Percentiles rank a stretch among this genome's conserved stretches.
phyloP scores from a whole-genome alignment of 2,888 invertebrate species.

The Acrocera orbiculus region DNA sequence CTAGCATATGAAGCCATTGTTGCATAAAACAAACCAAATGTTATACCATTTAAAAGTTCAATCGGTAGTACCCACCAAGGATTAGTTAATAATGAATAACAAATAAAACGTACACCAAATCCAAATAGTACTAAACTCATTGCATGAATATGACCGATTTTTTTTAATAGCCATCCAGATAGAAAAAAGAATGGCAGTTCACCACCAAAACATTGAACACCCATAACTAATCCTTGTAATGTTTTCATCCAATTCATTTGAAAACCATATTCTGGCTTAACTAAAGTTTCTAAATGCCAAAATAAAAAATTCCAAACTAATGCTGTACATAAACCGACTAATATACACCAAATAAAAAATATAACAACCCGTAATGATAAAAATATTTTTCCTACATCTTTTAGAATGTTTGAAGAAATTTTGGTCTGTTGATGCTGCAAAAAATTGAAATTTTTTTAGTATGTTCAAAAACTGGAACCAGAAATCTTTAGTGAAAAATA shows the following conservation, averaged over 20 bases:
- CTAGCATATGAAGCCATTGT: conserved; percentile 80
- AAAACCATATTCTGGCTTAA: conserved; percentile 30
- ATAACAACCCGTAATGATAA: conserved; percentile 47
- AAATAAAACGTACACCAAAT: conserved; percentile 61
- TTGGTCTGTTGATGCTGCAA: conserved; percentile 44
- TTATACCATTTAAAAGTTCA: conserved; percentile 73
- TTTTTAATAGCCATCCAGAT: conserved; percentile 57
- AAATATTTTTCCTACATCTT: conserved; percentile 50
- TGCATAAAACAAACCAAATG: conserved; percentile 74
- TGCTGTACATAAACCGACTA: conserved; percentile 68
- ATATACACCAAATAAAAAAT: conserved; percentile 64
- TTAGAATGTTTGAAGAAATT: conserved; percentile 45
- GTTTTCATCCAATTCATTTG: conserved; percentile 46
- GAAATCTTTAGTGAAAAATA: no score
- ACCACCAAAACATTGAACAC: conserved; percentile 65
- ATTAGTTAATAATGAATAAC: conserved; percentile 62
- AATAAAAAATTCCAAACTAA: conserved; percentile 77
- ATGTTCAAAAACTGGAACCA: background rate
- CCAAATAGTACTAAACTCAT: conserved; percentile 68
- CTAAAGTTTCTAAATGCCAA: conserved; percentile 65
- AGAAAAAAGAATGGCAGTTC: conserved; percentile 77
- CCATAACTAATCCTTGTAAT: conserved; percentile 52
- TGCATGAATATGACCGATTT: conserved; percentile 62
- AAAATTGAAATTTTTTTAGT: background rate
- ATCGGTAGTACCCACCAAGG: conserved; percentile 74